Evolutionary conservation across 2,113 vertebrate species (phyloP), one percentile per base, ranked within the genome.

Genomic region (Engraulis encrasicolus): DNA sequence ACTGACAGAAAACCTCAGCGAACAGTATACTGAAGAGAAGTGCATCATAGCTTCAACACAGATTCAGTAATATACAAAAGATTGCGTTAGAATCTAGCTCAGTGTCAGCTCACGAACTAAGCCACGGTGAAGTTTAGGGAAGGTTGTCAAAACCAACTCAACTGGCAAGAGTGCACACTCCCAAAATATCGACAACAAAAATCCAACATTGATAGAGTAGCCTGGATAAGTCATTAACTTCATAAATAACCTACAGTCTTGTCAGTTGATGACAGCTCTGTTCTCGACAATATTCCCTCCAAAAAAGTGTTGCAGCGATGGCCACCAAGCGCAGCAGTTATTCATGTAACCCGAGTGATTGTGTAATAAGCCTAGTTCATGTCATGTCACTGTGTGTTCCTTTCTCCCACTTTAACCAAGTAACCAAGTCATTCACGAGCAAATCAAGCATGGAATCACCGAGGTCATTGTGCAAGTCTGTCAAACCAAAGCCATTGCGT

Each of bases 361-460:
- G 58, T 27, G 58, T 66, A 66, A 66, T 66, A 12, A n/a, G n/a
- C n/a, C n/a, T n/a, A n/a, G n/a, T n/a, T n/a, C n/a, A n/a, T n/a
- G 66, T 15, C 66, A 31, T 15, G n/a, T n/a, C 54, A 58, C 54
- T 34, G 14, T 23, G 66, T 74, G 66, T 31, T 15, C 27, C 66
- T 88, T 85, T 50, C 45, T 85, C 81, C 52, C 81, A 17, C n/a
- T 48, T 84, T 58, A 61, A 79, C 58, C 20, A 66, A n/a, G 27
- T 79, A 66, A 79, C 20, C 50, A 74, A 74, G 27, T 61, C 20
- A 61, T 58, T n/a, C 52, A 11, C 5, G 34, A 4, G 3, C 19
- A 17, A 36, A 71, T 31, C 31, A 4, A 18, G 23, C 23, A 31
- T 27, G n/a, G 27, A 66, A 66, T 15, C 58, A 15, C 2, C n/a